phyloP scores from a whole-genome alignment of 2,113 vertebrate genomes.

The Puma concolor region DNA sequence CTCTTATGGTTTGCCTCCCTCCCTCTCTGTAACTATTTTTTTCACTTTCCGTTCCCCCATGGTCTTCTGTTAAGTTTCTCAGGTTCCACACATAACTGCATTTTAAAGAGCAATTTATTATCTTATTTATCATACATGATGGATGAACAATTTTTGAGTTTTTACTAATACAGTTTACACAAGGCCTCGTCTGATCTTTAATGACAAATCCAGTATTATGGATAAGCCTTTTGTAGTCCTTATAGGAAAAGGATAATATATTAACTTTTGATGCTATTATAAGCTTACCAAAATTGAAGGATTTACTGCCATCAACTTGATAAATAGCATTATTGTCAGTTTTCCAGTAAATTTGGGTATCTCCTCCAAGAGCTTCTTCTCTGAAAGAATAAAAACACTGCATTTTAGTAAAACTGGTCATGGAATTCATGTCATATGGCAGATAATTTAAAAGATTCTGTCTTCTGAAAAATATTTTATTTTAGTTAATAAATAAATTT shows the following conservation, averaged over 20 bases:
- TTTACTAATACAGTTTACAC: neutral
- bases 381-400: slow-evolving; percentile 66
- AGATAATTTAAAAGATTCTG: neutral
- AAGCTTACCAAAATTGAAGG: slow-evolving; percentile 92
- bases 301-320: slow-evolving; percentile 90
- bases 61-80: too few species aligned
- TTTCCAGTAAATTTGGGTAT: slow-evolving; percentile 88
- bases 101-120: slow-evolving; percentile 40
- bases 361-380: slow-evolving; percentile 85
- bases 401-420: neutral
- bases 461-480: neutral
- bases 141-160: slow-evolving; percentile 8
- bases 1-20: too few species aligned
- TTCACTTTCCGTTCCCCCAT: too few species aligned
- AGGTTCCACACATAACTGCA: neutral
- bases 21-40: too few species aligned
- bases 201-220: neutral
- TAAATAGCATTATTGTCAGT: slow-evolving; percentile 89
- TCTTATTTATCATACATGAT: neutral
- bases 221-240: neutral
- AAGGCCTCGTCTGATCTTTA: neutral
- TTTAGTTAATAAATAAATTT: too few species aligned
- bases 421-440: neutral
- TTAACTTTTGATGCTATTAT: neutral
- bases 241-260: neutral